phyloP scores from a whole-genome alignment of 2,888 invertebrate genomes.

The Erebia aethiops region DNA sequence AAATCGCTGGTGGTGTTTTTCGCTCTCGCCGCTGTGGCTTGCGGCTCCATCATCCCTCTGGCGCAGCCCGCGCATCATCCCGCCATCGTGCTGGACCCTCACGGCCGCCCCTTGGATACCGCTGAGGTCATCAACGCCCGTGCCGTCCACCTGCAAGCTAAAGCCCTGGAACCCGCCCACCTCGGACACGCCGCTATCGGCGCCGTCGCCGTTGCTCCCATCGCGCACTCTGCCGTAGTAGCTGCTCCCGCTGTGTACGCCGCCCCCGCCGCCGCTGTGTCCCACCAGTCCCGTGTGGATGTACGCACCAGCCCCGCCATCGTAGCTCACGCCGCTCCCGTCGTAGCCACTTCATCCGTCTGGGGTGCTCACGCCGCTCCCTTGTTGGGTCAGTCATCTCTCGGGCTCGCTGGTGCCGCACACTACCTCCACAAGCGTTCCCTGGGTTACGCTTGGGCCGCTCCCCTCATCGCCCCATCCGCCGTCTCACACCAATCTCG shows the following conservation, averaged over 20 bases:
- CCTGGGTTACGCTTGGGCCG: constrained; percentile 48
- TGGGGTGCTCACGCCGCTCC: constrained; percentile 35
- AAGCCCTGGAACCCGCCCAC: constrained; percentile 65
- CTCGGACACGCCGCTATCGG: constrained; percentile 46
- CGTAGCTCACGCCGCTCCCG: constrained; percentile 51
- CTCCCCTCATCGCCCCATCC: constrained; percentile 64
- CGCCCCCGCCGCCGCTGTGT: constrained; percentile 52
- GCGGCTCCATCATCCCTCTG: constrained; percentile 75
- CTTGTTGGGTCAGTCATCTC: constrained; percentile 27
- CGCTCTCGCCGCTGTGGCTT: constrained; percentile 83
- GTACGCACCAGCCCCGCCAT: constrained; percentile 50
- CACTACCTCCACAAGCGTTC: constrained; percentile 51
- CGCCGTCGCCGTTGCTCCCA: constrained; percentile 42
- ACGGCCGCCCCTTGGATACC: constrained; percentile 77
- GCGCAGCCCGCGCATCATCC: constrained; percentile 76
- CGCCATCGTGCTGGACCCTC: constrained; percentile 72
- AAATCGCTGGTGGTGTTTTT: constrained; percentile 84
- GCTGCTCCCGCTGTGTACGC: constrained; percentile 52
- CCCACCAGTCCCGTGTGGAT: constrained; percentile 65
- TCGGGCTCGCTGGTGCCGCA: constrained; percentile 41
- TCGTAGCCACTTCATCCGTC: constrained; percentile 39
- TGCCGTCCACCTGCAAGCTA: constrained; percentile 75
- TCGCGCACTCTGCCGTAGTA: constrained; percentile 50
- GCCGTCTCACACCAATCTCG: constrained; percentile 61
- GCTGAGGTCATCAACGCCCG: constrained; percentile 77